Percentiles rank a stretch among this genome's conserved stretches.
Evolutionary conservation across 2,797 vertebrate genomes (phyloP).

Genomic region (Phataginus tricuspis): DNA sequence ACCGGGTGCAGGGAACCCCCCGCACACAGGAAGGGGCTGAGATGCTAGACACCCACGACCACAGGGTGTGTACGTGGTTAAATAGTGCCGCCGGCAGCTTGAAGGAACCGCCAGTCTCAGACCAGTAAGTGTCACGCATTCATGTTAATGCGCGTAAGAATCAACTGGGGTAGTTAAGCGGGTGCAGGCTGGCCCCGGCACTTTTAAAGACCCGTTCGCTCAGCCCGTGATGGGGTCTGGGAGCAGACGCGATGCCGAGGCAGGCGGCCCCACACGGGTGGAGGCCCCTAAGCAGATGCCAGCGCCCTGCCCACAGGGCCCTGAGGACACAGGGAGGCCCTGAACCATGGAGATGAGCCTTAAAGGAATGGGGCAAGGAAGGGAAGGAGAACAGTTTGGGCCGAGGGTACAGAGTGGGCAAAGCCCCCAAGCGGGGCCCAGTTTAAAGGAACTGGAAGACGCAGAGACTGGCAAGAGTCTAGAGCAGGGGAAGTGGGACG

Average conservation of each 20-base stretch:
- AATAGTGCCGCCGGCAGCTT: accelerated
- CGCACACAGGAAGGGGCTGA: neutral
- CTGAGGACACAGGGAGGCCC: too few relatives aligned
- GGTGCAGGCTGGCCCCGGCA: neutral
- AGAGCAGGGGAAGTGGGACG: neutral
- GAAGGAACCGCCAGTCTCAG: neutral
- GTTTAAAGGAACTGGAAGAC: neutral
- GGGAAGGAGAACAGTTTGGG: neutral
- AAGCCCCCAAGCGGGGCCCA: neutral
- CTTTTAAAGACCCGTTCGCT: neutral
- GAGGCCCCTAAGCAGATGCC: neutral
- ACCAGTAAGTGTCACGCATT: neutral
- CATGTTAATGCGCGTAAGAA: neutral
- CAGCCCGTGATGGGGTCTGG: neutral
- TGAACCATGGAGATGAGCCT: neutral
- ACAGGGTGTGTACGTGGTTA: accelerated
- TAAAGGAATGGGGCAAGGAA: neutral
- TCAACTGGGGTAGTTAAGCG: too few relatives aligned
- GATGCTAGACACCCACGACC: neutral
- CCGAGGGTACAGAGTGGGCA: neutral
- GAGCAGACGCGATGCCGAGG: neutral
- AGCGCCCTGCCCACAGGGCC: neutral
- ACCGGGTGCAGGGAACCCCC: neutral
- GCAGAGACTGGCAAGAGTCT: neutral
- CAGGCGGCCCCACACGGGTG: neutral